Evolutionary conservation across 2,797 vertebrate genomes (phyloP).

Genomic region (Platyrinchus mystaceus): DNA sequence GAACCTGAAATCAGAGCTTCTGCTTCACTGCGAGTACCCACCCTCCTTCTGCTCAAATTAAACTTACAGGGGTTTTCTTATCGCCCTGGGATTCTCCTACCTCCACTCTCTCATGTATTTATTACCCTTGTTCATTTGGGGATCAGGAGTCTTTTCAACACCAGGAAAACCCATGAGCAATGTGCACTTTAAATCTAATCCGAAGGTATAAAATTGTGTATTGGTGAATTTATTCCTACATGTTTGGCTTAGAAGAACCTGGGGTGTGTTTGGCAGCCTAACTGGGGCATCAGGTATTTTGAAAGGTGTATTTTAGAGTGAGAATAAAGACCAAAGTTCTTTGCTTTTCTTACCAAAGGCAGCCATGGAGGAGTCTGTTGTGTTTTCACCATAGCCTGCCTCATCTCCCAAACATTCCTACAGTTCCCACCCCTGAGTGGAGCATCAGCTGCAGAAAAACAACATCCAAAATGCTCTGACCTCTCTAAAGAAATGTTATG

Average conservation of each 20-base stretch:
- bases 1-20: not conserved
- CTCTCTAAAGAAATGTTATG: not conserved
- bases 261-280: not conserved
- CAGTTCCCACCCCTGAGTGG: not conserved
- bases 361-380: not conserved
- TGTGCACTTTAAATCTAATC: accelerated
- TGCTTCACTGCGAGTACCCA: not conserved
- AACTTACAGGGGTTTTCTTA: not conserved
- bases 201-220: accelerated
- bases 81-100: not conserved
- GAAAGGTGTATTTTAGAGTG: not conserved
- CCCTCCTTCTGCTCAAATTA: not conserved
- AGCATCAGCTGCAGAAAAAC: not conserved
- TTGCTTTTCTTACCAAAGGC: no score
- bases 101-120: not conserved
- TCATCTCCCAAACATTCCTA: not conserved
- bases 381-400: not conserved
- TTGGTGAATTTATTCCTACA: not conserved
- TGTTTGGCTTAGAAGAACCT: not conserved
- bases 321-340: not conserved
- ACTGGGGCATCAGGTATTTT: not conserved
- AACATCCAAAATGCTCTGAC: not conserved
- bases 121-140: accelerated
- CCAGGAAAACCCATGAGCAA: not conserved
- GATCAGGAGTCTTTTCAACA: not conserved